Percentiles rank a stretch among this genome's conserved stretches.
Evolutionary conservation across 2,113 vertebrate genomes (phyloP).

Genomic region (Burhinus bistriatus): DNA sequence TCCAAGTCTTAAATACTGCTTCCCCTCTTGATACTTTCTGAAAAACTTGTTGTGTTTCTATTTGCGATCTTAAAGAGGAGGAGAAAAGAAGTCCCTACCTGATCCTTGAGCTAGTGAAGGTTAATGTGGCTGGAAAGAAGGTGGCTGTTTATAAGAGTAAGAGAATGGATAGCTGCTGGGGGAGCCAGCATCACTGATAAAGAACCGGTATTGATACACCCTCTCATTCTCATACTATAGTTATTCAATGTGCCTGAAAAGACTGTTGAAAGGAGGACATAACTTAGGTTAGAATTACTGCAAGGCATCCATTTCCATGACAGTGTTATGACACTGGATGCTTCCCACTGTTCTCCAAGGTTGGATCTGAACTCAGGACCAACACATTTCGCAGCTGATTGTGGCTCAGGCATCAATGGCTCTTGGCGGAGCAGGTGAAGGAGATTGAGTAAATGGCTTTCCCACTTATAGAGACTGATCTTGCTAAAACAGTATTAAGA

Average conservation of each 20-base stretch:
- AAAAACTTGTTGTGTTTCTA: background rate
- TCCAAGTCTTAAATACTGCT: background rate
- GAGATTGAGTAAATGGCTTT: background rate
- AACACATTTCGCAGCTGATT: background rate
- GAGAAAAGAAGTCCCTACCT: background rate
- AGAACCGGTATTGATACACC: background rate
- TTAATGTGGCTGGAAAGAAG: background rate
- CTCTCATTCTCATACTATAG: background rate
- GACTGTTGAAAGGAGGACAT: background rate
- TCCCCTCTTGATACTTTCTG: background rate
- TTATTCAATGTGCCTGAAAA: background rate
- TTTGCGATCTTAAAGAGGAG: background rate
- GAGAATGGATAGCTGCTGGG: background rate
- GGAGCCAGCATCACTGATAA: background rate
- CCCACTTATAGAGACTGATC: background rate
- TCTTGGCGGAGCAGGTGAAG: background rate
- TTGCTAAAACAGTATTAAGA: background rate
- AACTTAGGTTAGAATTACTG: background rate
- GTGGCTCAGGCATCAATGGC: background rate
- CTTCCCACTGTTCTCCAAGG: background rate
- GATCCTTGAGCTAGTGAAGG: background rate
- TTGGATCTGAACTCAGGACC: background rate
- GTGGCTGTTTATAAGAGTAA: background rate
- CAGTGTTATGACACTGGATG: background rate
- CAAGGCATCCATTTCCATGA: background rate